Percentiles rank a stretch among this genome's conserved stretches.
These are phyloP conservation scores for Tympanuchus pallidicinctus DNA, from an alignment of 2,113 vertebrate genomes.

Conservation along the genomic window DNA sequence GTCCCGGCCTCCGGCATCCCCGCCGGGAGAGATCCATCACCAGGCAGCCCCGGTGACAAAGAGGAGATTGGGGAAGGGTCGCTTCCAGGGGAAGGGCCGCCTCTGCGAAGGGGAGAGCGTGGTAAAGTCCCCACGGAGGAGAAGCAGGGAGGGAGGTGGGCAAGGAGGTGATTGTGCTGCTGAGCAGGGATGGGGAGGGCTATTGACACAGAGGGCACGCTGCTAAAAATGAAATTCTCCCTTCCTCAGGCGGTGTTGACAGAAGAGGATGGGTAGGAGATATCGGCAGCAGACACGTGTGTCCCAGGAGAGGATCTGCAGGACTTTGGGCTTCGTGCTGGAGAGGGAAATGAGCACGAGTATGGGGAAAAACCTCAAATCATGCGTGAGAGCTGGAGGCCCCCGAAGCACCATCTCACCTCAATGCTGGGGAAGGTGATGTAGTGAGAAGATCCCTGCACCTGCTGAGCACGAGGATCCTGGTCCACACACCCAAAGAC, in stretches of 20 bases:
- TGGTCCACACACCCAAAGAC: background rate
- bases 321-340: background rate
- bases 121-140: background rate
- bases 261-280: conserved; percentile 61
- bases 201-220: conserved; percentile 39
- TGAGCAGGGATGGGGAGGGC: background rate
- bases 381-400: background rate
- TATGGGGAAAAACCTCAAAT: background rate
- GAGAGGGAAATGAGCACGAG: conserved; percentile 13
- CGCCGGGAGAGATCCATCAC: background rate
- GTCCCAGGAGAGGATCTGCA: conserved; percentile 12
- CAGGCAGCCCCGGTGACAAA: background rate
- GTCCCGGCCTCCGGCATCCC: background rate
- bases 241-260: conserved; percentile 62
- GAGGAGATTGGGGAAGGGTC: background rate
- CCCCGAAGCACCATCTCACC: background rate
- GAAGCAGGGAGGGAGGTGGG: background rate
- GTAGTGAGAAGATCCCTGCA: background rate
- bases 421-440: fast-evolving
- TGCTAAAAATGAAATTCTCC: conserved; percentile 67
- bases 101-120: background rate
- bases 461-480: too few species aligned
- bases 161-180: background rate
- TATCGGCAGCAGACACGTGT: conserved; percentile 31
- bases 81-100: background rate